Base-by-base conservation (phyloP, 2,113 vertebrate species). In the Corydoras sp. region DNA sequence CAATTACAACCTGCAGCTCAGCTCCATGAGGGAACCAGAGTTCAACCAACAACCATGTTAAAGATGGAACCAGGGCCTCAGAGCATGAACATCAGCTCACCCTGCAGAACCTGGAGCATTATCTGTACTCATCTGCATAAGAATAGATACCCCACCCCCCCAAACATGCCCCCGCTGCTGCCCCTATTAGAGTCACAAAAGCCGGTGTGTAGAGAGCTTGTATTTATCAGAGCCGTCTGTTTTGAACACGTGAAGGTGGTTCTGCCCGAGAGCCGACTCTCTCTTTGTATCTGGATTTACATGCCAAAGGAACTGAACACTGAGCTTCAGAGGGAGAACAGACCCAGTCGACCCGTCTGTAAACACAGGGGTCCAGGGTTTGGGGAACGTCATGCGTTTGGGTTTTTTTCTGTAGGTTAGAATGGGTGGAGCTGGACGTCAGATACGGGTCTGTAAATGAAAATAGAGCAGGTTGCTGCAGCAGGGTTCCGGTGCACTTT, bases 141-240 rank as follows among this genome's bases (percentile, higher is more conserved):
- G 76, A 91, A 91, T 82, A 9, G 30, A 18, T 50, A 35, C 62
- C 68, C 61, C 43, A 71, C 58, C 77, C 76, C 12, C 80, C 70
- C 53, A 81, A 86, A 84, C 71, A 69, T 60, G 81, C 77, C 85
- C 82, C 79, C 71, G 72, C 63, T 70, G 59, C 35, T 50, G 31
- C 30, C 65, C 56, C 68, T 66, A 63, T 72, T 78, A 77, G 50
- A 54, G 24, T 64, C 63, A 81, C 81, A 83, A 75, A 61, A 50
- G 70, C 55, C 56, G 60, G 65, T 60, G 62, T 59, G 79, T 73
- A 83, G 81, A 81, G 72, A 69, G 69, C 83, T 86, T 87, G 86
- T 88, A 85, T 86, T 82, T 84, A 86, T 83, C 84, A 87, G 75
- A 84, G 83, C 83, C 74, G 74, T 85, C 80, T 83, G 86, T 87